These are phyloP conservation scores for Vipera latastei DNA, from an alignment of 2,797 vertebrate genomes.

Conservation along the genomic window DNA sequence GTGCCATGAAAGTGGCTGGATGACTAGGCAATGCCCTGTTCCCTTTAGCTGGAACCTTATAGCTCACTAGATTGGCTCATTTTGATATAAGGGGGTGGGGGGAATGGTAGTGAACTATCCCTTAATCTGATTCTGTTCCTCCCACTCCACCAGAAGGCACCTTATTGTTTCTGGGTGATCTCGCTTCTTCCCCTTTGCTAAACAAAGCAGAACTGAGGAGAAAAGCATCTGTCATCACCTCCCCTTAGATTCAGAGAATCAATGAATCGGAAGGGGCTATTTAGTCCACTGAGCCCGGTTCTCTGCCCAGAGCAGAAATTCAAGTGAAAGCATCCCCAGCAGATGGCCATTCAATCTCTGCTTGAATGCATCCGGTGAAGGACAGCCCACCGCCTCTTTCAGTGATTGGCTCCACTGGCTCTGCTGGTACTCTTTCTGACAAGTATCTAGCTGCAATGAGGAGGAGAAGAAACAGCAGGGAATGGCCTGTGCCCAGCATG, in stretches of 20 bases:
- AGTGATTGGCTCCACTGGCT: background rate
- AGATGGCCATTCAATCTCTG: accelerated
- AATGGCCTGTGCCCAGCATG: background rate
- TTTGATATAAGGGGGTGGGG: background rate
- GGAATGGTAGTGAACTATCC: background rate
- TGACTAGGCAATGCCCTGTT: background rate
- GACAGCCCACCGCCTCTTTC: background rate
- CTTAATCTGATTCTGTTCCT: background rate
- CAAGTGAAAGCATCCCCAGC: background rate
- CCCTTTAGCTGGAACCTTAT: background rate
- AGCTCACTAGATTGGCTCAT: background rate
- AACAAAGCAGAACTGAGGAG: background rate
- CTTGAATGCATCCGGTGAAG: background rate
- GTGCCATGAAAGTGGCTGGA: background rate
- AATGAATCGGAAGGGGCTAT: background rate
- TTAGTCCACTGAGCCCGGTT: background rate
- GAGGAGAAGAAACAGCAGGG: background rate
- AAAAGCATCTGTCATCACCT: background rate
- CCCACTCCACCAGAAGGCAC: background rate
- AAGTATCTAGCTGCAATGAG: background rate
- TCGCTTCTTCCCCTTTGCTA: background rate
- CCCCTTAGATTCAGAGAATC: background rate
- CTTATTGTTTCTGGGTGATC: background rate
- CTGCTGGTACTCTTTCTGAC: background rate
- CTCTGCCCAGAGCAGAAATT: background rate